These are phyloP conservation scores for Psilopsiagon aymara DNA, from an alignment of 2,113 vertebrate species.

Conservation along the genomic window DNA sequence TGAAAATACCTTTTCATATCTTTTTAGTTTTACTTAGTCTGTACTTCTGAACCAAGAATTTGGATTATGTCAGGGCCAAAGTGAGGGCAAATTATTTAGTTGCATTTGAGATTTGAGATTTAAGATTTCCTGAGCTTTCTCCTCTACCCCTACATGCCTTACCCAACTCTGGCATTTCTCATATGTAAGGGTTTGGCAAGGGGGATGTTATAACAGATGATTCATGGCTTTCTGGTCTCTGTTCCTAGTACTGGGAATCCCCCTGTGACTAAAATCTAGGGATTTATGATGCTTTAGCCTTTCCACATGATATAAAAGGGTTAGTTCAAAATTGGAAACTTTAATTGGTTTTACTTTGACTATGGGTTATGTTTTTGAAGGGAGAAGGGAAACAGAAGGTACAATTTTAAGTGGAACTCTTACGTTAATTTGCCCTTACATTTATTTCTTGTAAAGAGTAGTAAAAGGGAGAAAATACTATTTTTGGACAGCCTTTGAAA, in stretches of 20 bases:
- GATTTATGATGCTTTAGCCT: background rate
- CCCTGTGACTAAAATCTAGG: background rate
- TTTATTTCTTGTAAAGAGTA: background rate
- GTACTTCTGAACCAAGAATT: background rate
- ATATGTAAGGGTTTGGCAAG: background rate
- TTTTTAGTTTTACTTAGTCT: background rate
- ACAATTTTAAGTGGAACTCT: background rate
- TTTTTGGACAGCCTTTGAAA: background rate
- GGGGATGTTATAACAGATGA: background rate
- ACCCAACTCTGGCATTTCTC: background rate
- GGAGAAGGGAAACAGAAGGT: background rate
- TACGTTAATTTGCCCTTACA: background rate
- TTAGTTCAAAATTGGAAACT: background rate
- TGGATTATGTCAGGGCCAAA: background rate
- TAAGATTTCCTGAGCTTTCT: background rate
- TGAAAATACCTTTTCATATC: background rate
- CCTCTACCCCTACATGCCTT: background rate
- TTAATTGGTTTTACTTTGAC: background rate
- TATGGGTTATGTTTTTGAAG: background rate
- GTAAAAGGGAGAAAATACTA: background rate
- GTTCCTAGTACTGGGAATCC: background rate
- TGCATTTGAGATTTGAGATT: background rate
- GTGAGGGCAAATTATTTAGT: background rate
- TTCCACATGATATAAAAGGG: background rate
- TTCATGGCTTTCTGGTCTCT: background rate